A percentile compares a stretch with the other conserved stretches of the same genome.
phyloP scores from a whole-genome alignment of 2,797 vertebrate genomes.

The Periophthalmus magnuspinnatus region DNA sequence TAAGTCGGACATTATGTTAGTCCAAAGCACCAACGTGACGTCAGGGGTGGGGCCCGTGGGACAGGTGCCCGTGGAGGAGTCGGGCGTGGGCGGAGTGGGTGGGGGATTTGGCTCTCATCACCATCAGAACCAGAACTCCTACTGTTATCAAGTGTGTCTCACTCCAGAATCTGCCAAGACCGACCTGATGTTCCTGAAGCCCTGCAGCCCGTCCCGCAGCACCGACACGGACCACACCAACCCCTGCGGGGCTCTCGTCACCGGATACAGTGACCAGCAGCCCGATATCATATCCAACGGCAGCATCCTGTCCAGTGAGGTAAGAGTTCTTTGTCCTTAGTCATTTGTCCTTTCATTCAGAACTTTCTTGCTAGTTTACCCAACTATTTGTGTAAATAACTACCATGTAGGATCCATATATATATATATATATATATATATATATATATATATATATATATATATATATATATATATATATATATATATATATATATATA shows the following conservation, averaged over 20 bases:
- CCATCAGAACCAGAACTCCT: slow-evolving; percentile 94
- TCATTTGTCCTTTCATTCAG: too few species aligned
- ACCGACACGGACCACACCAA: slow-evolving; percentile 90
- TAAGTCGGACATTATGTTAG: slow-evolving; percentile 98
- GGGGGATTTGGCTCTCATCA: slow-evolving; percentile 87
- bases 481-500: too few species aligned
- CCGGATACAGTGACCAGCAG: slow-evolving; percentile 93
- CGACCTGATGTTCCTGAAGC: slow-evolving; percentile 98
- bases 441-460: too few species aligned
- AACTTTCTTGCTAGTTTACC: not conserved
- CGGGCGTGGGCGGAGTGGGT: slow-evolving; percentile 75
- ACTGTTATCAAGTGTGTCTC: slow-evolving; percentile 99
- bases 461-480: too few species aligned
- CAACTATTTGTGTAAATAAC: not conserved
- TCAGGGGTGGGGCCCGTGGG: slow-evolving; percentile 75
- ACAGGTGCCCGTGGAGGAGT: slow-evolving; percentile 88
- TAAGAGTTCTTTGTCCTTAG: slow-evolving; percentile 72
- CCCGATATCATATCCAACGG: slow-evolving; percentile 98
- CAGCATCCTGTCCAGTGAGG: slow-evolving; percentile 95
- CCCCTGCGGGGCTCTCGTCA: slow-evolving; percentile 92
- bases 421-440: not conserved
- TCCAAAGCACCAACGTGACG: slow-evolving; percentile 90
- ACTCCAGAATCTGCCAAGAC: slow-evolving; percentile 98
- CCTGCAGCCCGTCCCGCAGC: slow-evolving; percentile 92
- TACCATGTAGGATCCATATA: not conserved